Evolutionary conservation across 1,140 invertebrate genomes (phyloP), one percentile per base, ranked within the genome.

Genomic region (Phortica variegata): DNA sequence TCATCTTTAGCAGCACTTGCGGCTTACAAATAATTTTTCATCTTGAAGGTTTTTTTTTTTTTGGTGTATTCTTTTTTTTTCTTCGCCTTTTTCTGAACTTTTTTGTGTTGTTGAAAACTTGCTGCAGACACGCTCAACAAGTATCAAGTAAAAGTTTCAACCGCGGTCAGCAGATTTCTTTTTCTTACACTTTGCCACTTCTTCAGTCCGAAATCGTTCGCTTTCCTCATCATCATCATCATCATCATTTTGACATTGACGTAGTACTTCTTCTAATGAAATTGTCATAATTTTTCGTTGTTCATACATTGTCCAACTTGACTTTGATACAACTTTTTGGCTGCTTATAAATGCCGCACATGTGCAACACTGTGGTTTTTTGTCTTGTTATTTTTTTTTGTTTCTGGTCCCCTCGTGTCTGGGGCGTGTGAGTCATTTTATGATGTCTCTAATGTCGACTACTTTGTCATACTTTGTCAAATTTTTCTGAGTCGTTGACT

Each of bases 201-300:
- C n/a, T n/a, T n/a, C n/a, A n/a, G n/a, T n/a, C n/a, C n/a, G n/a
- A n/a, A n/a, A n/a, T n/a, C n/a, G n/a, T n/a, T n/a, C n/a, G n/a
- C n/a, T n/a, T n/a, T n/a, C n/a, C n/a, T n/a, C n/a, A n/a, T n/a
- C n/a, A n/a, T n/a, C n/a, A n/a, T n/a, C n/a, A n/a, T 57, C 57
- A 54, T 63, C 52, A 60, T 61, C 44, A 8, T 34, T 49, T 50
- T 68, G 63, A 68, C 63, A 68, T 68, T 68, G 63, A 68, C 60
- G 37, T 65, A 68, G 63, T 68, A 61, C 65, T 69, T 69, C 63
- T 63, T 68, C 63, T 54, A 68, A 68, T 68, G 63, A 68, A 68
- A 68, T 68, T 68, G 63, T 69, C 63, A 69, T 69, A 68, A 68
- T 69, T 68, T 68, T 68, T 60, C 56, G 51, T 52, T 58, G 63